phyloP scores from a whole-genome alignment of 2,888 invertebrate species.

The Mayetiola destructor region DNA sequence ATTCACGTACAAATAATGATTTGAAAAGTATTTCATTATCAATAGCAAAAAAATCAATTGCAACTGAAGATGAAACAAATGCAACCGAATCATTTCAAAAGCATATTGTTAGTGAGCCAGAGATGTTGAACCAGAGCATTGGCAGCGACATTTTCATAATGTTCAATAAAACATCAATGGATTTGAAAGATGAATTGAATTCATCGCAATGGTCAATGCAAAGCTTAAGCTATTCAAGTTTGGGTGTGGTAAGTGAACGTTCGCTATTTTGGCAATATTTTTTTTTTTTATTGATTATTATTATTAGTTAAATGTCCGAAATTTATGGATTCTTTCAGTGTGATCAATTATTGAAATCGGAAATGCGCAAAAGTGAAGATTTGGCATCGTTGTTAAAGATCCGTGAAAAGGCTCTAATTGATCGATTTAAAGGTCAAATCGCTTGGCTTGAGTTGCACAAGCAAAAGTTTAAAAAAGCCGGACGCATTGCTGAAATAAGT shows the following conservation, averaged over 20 bases:
- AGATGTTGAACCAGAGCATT: constrained; percentile 16
- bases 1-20: background rate
- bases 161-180: constrained; percentile 23
- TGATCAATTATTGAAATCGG: constrained; percentile 50
- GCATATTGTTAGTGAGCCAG: background rate
- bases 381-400: constrained; percentile 49
- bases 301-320: background rate
- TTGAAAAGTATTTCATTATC: background rate
- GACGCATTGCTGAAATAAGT: constrained; percentile 41
- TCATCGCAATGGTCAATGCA: constrained; percentile 24
- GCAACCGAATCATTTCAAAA: constrained; percentile 4
- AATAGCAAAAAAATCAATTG: background rate
- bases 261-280: background rate
- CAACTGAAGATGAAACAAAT: constrained; percentile 1
- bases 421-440: constrained; percentile 50
- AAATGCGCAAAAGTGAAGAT: constrained; percentile 49
- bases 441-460: constrained; percentile 52
- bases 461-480: constrained; percentile 40
- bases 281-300: background rate
- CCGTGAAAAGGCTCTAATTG: constrained; percentile 49
- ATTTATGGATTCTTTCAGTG: constrained; percentile 29
- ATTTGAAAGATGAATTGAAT: constrained; percentile 16
- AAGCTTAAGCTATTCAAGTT: constrained; percentile 26
- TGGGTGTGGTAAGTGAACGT: constrained; percentile 26
- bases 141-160: constrained; percentile 24